phyloP scores from a whole-genome alignment of 2,797 vertebrate genomes.

The Ctenopoma kingsleyae region DNA sequence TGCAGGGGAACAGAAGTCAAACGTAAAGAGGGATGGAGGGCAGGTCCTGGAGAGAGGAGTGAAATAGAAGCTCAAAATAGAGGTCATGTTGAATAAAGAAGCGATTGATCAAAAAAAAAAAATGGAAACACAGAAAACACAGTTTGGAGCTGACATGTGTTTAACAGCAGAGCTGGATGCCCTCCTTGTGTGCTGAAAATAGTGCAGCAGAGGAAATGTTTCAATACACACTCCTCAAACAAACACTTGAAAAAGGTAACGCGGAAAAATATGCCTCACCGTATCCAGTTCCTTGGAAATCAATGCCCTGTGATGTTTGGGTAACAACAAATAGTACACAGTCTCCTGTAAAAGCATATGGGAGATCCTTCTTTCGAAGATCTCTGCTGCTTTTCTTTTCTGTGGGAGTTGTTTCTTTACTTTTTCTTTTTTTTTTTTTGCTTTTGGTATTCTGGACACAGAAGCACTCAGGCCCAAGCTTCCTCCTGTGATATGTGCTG shows the following conservation, averaged over 20 bases:
- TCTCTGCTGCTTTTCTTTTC: conserved; percentile 35
- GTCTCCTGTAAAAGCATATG: conserved; percentile 35
- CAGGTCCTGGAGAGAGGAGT: conserved; percentile 59
- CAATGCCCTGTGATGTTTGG: conserved; percentile 65
- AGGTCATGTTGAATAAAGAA: conserved; percentile 53
- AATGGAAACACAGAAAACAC: conserved; percentile 24
- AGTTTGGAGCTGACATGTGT: conserved; percentile 60
- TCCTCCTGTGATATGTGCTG: conserved; percentile 56
- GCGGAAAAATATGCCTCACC: conserved; percentile 55
- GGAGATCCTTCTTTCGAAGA: conserved; percentile 35
- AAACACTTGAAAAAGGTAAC: conserved; percentile 70
- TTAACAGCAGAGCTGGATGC: conserved; percentile 51
- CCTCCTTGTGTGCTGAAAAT: conserved; percentile 73
- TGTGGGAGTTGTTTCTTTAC: conserved; percentile 11
- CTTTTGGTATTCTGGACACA: conserved; percentile 58
- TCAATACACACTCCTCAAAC: conserved; percentile 63
- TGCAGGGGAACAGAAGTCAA: conserved; percentile 29
- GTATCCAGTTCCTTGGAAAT: conserved; percentile 62
- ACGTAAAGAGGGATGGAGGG: conserved; percentile 50
- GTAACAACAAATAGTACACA: conserved; percentile 49
- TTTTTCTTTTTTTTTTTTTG: background rate
- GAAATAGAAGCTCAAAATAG: conserved; percentile 41
- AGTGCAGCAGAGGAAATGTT: conserved; percentile 67
- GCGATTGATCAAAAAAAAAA: conserved; percentile 60
- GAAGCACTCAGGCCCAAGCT: conserved; percentile 37